Evolutionary conservation across 2,888 invertebrate species (phyloP).

Genomic region (Noctua pronuba): DNA sequence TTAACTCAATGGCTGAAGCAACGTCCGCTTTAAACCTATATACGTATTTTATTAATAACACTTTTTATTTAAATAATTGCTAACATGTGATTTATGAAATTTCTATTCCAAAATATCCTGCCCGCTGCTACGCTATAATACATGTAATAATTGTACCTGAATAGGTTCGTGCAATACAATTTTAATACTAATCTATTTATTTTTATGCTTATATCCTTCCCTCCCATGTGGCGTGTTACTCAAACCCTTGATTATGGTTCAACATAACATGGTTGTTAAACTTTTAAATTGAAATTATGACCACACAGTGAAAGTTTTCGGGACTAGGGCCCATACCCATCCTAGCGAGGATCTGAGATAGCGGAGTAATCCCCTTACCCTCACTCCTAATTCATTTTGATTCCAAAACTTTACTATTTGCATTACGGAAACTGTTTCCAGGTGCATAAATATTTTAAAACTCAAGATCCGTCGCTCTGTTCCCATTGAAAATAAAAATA

Average conservation of each 20-base stretch:
- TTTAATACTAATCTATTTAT: conserved; percentile 21
- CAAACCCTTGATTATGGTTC: conserved; percentile 68
- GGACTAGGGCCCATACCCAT: conserved; percentile 68
- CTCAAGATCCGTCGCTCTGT: neutral
- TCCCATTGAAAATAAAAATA: neutral
- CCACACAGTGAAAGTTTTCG: conserved; percentile 76
- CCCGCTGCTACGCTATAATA: neutral
- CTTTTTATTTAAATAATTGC: neutral
- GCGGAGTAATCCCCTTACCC: conserved; percentile 64
- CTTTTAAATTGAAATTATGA: conserved; percentile 84
- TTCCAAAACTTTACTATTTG: conserved; percentile 56
- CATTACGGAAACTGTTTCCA: conserved; percentile 19
- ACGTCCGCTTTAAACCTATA: neutral
- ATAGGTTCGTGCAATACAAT: neutral
- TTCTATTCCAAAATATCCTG: neutral
- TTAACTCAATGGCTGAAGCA: neutral
- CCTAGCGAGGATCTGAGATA: conserved; percentile 58
- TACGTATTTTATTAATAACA: neutral
- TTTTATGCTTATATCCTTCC: conserved; percentile 45
- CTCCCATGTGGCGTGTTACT: conserved; percentile 58
- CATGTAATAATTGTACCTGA: neutral
- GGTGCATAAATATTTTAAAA: neutral
- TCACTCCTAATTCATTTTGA: conserved; percentile 60
- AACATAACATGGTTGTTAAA: conserved; percentile 76
- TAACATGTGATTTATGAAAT: neutral